Base-by-base conservation (phyloP, 2,113 vertebrate genomes). In the Conger conger region DNA sequence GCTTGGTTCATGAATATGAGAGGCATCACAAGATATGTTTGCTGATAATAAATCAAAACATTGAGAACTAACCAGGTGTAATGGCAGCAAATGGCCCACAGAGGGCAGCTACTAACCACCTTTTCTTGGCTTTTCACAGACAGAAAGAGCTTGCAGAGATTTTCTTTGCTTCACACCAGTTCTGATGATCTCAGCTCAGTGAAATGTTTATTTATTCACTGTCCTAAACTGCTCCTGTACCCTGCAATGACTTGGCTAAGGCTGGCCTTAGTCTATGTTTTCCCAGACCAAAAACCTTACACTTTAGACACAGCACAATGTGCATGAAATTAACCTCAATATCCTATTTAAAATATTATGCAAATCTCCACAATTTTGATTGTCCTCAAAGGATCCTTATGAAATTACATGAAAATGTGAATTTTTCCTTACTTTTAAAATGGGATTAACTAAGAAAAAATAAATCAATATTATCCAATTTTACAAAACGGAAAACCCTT, bases 91-190 rank as follows among this genome's bases (percentile, higher is more conserved):
- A 73, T 83, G 23, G 35, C 63, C 82, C 73, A 40, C 38, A 83
- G 82, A 40, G 60, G 82, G 82, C 27, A 42, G 57, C 8, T 83
- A 73, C 30, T 20, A 73, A n/a, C 82, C 63, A 83, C 38, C n/a
- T 16, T 45, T 76, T 37, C 23, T 0, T 17, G 4, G 38, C 36
- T 15, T 68, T 76, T 73, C 9, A 73, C 37, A 73, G 37, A 42
- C 57, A 76, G 73, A 17, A 23, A 37, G 76, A 37, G 37, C 7
- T n/a, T 38, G n/a, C 38, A 78, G 76, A 76, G 30, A 78, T 37
- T 78, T 38, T 38, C 36, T 78, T 23, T 78, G 76, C 33, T 18
- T 78, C 33, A 38, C 33, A 23, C 38, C 33, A 78, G 37, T 30
- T 37, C 36, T 78, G 76, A 78, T 78, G 76, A 78, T 38, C 76